Base-by-base conservation (phyloP, 2,888 invertebrate species). In the Ceraclea dissimilis region DNA sequence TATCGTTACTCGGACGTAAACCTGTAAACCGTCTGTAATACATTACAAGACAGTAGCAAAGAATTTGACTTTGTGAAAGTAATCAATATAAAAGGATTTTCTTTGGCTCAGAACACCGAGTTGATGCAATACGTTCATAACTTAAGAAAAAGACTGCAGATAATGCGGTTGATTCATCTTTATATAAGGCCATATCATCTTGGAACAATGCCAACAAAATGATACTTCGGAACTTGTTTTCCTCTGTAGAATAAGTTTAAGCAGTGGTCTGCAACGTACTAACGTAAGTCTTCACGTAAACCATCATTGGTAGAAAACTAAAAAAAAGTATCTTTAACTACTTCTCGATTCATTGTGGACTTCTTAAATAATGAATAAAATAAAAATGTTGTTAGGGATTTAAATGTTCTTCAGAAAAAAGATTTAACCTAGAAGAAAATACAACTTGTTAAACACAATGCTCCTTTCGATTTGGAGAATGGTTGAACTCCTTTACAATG, bases 71-170 rank as follows among this genome's bases (percentile, higher is more conserved):
- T 16, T 39, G 13, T 39, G 39, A 39, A 39, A 39, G 39, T 39
- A 39, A 39, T 39, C 39, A 39, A 39, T 39, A 39, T 39, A 39
- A 39, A 39, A 39, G 39, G 39, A 39, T 39, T 39, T 39, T 39
- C 39, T 39, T 39, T 39, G 39, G 39, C 39, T 39, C 39, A 4
- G 39, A 39, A 39, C 39, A 39, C 39, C 13, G 39, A 39, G 39
- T 39, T 39, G 39, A 39, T 39, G 39, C 39, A 39, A 39, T 39
- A 39, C 39, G 39, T 39, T 39, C 39, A 39, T 39, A 39, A 39
- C 39, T 39, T 39, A 39, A 39, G 39, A 39, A 39, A 39, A 39
- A 39, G 39, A 39, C 39, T 39, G 39, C 39, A 39, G 39, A 39
- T 39, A 39, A 39, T 39, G 39, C 39, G 39, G 39, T 39, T 39